These are phyloP conservation scores for Okamejei kenojei DNA, from an alignment of 2,797 vertebrate species.

Conservation along the genomic window DNA sequence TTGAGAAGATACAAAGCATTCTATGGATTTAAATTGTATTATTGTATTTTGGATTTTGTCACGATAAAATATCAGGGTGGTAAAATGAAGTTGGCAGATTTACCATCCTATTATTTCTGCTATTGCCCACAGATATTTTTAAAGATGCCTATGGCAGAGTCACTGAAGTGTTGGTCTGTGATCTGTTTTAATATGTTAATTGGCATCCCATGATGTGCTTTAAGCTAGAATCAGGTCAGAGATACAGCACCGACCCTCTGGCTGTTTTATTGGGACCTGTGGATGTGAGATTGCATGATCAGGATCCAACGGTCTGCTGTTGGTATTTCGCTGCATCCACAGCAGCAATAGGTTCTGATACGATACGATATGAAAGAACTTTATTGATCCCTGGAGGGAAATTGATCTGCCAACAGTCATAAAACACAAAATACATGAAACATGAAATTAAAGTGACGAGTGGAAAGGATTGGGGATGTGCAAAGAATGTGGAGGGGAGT, in stretches of 20 bases:
- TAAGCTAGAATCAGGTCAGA: not conserved
- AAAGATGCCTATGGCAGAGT: not conserved
- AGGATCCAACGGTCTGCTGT: no score
- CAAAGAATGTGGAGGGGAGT: no score
- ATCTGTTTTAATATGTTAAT: not conserved
- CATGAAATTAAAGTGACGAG: no score
- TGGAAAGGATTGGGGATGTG: no score
- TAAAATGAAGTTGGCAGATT: not conserved
- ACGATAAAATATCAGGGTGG: not conserved
- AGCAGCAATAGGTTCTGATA: not conserved
- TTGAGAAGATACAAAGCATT: not conserved
- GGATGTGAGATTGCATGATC: not conserved
- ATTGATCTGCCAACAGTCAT: no score
- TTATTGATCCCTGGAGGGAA: no score
- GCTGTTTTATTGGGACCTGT: no score
- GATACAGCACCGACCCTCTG: not conserved
- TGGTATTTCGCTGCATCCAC: not conserved
- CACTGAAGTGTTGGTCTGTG: not conserved
- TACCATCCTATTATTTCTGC: not conserved
- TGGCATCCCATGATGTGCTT: not conserved
- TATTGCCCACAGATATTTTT: not conserved
- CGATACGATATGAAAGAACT: no score
- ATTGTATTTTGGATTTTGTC: not conserved
- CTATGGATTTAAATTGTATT: not conserved
- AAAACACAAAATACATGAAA: no score